phyloP scores from a whole-genome alignment of 2,797 vertebrate species.

The Takifugu rubripes region DNA sequence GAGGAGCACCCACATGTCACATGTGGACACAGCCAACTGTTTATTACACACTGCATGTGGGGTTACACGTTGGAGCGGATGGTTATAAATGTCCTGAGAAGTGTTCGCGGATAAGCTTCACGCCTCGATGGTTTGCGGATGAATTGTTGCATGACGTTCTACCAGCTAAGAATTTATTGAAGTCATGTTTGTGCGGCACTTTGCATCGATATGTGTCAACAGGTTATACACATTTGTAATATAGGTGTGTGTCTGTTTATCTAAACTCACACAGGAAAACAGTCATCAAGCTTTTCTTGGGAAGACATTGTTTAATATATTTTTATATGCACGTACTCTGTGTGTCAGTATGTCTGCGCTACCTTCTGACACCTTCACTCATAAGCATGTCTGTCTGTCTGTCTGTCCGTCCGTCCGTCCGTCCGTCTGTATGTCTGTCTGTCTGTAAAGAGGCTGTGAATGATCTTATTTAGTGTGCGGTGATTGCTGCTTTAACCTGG shows the following conservation, averaged over 20 bases:
- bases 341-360: slow-evolving; percentile 1
- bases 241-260: no score
- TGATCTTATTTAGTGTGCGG: slow-evolving; percentile 72
- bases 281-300: neutral
- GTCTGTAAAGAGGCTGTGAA: slow-evolving; percentile 72
- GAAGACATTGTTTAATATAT: neutral
- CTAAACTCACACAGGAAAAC: no score
- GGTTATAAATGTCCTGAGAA: slow-evolving; percentile 1
- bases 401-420: slow-evolving; percentile 42
- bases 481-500: slow-evolving; percentile 77
- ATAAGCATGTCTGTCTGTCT: slow-evolving; percentile 20
- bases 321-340: neutral
- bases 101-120: neutral
- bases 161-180: no score
- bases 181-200: no score
- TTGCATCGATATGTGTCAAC: no score
- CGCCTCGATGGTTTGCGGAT: no score
- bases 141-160: no score
- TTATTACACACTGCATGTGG: neutral
- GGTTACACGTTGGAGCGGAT: neutral
- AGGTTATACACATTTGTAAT: no score
- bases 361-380: slow-evolving; percentile 4
- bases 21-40: neutral
- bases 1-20: slow-evolving; percentile 8
- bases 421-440: slow-evolving; percentile 44